Percentiles rank a stretch among this genome's conserved stretches.
Conservation (phyloP, 1,140 invertebrate species). For the Homalodisca vitripennis region DNA sequence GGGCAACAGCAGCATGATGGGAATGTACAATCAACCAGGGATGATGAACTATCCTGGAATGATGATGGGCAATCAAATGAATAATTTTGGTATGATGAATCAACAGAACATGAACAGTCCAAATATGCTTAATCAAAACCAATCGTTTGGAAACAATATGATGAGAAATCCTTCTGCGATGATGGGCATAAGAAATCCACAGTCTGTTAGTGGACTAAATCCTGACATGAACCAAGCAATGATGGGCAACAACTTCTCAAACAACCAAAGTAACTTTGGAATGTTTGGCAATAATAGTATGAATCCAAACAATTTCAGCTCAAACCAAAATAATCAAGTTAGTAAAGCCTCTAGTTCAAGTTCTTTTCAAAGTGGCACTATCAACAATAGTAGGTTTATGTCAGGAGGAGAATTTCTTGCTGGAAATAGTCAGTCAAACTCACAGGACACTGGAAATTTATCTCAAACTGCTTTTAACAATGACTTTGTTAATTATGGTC, state of each 20-base stretch:
- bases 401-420: constrained; percentile 3
- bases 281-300: not conserved
- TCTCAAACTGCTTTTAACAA: constrained; percentile 2
- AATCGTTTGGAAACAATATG: constrained; percentile 22
- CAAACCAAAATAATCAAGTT: not conserved
- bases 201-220: constrained; percentile 1
- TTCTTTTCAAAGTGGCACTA: constrained; percentile 3
- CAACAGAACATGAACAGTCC: constrained; percentile 12
- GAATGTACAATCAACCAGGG: constrained; percentile 20
- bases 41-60: constrained; percentile 33
- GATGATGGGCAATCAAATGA: constrained; percentile 31
- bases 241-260: constrained; percentile 11
- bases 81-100: constrained; percentile 26
- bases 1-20: constrained; percentile 8
- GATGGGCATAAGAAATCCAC: constrained; percentile 25
- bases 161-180: constrained; percentile 21
- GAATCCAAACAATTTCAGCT: not conserved
- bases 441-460: not conserved
- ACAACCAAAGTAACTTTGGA: constrained; percentile 20
- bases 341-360: not conserved
- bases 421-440: not conserved
- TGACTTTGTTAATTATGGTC: not conserved
- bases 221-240: constrained; percentile 5
- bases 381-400: constrained; percentile 3
- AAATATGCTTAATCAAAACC: constrained; percentile 4